phyloP scores from a whole-genome alignment of 2,797 vertebrate genomes.

The Garrulus glandarius region DNA sequence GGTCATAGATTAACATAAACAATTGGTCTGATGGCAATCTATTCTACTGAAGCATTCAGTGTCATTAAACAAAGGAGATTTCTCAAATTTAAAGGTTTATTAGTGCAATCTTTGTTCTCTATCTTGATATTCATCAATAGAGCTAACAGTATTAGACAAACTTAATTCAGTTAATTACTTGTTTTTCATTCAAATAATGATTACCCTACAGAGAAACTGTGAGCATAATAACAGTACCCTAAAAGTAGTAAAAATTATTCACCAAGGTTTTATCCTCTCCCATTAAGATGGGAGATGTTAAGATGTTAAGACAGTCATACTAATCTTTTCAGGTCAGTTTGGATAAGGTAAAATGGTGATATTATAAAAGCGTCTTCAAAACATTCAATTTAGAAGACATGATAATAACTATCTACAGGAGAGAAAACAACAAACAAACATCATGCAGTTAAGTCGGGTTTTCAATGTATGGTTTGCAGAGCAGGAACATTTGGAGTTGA shows the following conservation, averaged over 20 bases:
- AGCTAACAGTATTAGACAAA: not conserved
- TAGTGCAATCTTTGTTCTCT: not conserved
- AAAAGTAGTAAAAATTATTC: not conserved
- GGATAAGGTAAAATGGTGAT: not conserved
- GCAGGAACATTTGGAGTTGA: not conserved
- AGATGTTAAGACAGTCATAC: not conserved
- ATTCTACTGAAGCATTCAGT: not conserved
- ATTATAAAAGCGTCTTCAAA: not conserved
- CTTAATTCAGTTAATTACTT: slow-evolving; percentile 36
- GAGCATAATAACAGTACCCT: not conserved
- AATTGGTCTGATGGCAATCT: slow-evolving; percentile 27
- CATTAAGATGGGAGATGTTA: no score
- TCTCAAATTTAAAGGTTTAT: slow-evolving; percentile 30
- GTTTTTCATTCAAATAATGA: not conserved
- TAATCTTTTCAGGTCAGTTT: not conserved
- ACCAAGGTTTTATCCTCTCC: not conserved
- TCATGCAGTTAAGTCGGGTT: slow-evolving; percentile 24
- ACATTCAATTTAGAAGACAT: not conserved
- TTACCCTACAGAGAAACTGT: not conserved
- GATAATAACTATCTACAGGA: not conserved
- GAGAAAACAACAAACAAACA: not conserved
- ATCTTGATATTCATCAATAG: slow-evolving; percentile 21
- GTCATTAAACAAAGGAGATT: slow-evolving; percentile 16
- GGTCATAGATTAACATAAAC: not conserved
- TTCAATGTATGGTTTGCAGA: slow-evolving; percentile 21